Base-by-base conservation (phyloP, 1,140 invertebrate species). In the Ganaspis sp. region DNA sequence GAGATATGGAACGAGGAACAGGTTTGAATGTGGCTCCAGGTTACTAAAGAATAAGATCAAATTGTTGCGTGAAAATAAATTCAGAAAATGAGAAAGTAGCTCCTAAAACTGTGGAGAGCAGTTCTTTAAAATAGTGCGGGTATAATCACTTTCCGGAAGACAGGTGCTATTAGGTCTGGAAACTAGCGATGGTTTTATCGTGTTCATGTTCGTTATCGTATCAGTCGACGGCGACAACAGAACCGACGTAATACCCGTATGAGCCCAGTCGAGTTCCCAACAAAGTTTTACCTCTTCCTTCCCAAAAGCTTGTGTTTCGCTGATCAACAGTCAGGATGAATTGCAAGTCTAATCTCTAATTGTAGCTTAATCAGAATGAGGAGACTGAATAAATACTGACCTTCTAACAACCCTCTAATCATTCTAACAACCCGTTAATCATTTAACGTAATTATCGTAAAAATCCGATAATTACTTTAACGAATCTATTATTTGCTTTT, bases 91-190 rank as follows among this genome's bases (percentile, higher is more conserved):
- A n/a, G 37, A 23, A 64, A 72, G 11, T 12, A 70, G 21, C 12
- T 40, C 9, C 34, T 34, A 40, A 26, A 29, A 40, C 17, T 15
- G 40, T 6, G 53, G 5, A 45, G 54, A 54, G 12, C 12, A 75
- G 49, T 17, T 9, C 19, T n/a, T n/a, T 49, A 34, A 49, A 70
- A 8, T 37, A 9, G 40, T 75, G 74, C 77, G 73, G 73, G 77
- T 37, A 38, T 69, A 75, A 79, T 75, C 74, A 72, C 23, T 34
- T 23, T n/a, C n/a, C 34, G 37, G 17, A 29, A 19, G 64, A 12
- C 42, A 70, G 72, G 73, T 75, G 77, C 73, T 79, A 74, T 70
- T 79, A 70, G 58, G 73, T 75, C 54, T 64, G 73, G 26, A 64
- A 64, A 34, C 15, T 3, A 64, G 58, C 23, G 26, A 64, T 26